These are phyloP conservation scores for Stenolophus ochropezus DNA, from an alignment of 2,888 invertebrate genomes.

Conservation along the genomic window DNA sequence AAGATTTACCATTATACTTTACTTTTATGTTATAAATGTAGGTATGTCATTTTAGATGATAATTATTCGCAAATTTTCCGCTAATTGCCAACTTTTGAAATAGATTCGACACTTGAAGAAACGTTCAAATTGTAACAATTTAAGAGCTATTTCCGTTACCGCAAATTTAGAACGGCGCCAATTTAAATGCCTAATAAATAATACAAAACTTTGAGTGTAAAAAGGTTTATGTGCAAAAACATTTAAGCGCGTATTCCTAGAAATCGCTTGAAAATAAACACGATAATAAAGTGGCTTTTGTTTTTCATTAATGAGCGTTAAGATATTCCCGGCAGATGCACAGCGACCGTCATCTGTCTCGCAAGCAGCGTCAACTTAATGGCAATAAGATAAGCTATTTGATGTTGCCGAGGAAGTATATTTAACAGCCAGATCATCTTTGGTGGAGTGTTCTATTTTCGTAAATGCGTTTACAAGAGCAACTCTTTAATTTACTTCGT, in stretches of 20 bases:
- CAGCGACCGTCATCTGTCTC: conserved; percentile 40
- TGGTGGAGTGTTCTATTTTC: conserved; percentile 15
- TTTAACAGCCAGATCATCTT: conserved; percentile 43
- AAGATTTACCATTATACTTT: no score
- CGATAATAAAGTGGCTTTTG: conserved; percentile 46
- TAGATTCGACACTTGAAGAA: no score
- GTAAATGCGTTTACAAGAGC: neutral
- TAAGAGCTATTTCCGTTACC: neutral
- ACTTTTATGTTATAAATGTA: no score
- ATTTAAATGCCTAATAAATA: neutral
- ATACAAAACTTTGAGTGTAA: conserved; percentile 1
- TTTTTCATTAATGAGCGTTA: conserved; percentile 51
- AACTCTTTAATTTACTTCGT: conserved; percentile 28
- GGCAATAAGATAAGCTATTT: conserved; percentile 58
- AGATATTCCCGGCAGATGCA: conserved; percentile 54
- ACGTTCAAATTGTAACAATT: neutral
- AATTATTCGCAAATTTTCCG: no score
- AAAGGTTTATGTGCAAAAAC: neutral
- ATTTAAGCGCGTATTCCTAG: neutral
- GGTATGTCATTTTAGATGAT: no score
- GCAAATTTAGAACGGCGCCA: neutral
- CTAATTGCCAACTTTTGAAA: no score
- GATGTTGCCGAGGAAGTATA: conserved; percentile 52
- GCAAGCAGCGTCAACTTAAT: conserved; percentile 36
- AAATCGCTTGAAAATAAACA: conserved; percentile 31